Evolutionary conservation across 1,140 invertebrate genomes (phyloP).

Genomic region (Ostrea edulis): DNA sequence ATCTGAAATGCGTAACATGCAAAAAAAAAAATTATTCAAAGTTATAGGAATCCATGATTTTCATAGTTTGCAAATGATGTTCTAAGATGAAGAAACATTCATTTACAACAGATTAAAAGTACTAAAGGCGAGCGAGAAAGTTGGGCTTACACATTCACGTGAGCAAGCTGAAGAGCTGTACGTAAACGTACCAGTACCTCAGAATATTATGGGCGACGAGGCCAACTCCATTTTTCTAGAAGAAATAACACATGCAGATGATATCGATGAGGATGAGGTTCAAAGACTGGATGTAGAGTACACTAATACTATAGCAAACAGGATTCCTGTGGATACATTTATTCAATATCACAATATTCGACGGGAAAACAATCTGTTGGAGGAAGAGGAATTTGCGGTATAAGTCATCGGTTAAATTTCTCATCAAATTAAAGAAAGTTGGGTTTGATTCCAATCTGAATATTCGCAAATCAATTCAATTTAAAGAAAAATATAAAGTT

Average conservation of each 20-base stretch:
- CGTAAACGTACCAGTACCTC: neutral
- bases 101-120: neutral
- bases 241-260: neutral
- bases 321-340: neutral
- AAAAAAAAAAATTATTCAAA: too few species aligned
- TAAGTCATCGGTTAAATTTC: neutral
- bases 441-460: neutral
- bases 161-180: neutral
- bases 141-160: neutral
- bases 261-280: neutral
- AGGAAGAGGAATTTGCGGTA: slow-evolving; percentile 12
- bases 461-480: neutral
- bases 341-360: neutral
- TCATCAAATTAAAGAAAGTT: neutral
- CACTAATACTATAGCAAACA: slow-evolving; percentile 11
- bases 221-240: slow-evolving; percentile 14
- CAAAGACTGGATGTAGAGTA: slow-evolving; percentile 3
- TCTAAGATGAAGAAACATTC: too few species aligned
- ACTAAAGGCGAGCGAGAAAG: neutral
- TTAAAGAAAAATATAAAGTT: neutral
- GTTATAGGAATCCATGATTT: too few species aligned
- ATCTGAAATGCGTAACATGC: too few species aligned
- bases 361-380: neutral
- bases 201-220: neutral
- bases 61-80: too few species aligned